Evolutionary conservation across 2,888 invertebrate genomes (phyloP), one percentile per base, ranked within the genome.

Genomic region (Sericinus montela): DNA sequence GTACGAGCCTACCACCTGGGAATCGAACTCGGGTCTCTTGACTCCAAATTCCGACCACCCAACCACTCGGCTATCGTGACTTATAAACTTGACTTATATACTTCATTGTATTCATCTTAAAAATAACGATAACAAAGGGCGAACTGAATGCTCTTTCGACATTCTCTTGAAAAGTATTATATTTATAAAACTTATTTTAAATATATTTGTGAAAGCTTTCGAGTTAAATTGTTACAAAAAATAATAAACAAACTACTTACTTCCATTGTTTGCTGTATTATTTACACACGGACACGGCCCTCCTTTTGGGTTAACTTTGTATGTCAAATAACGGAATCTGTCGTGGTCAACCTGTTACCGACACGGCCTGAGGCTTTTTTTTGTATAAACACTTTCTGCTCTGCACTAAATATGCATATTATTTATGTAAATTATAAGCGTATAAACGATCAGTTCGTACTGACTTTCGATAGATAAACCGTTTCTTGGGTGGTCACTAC

Each of bases 311-410:
- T 54, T 63, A 59, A 59, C 59, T 63, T 75, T 73, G 72, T 75
- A 61, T 78, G 81, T 68, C 81, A 60, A 37, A 46, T 81, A 83
- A 78, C 83, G 63, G 83, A 80, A 60, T 49, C 61, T 63, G 68
- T 77, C 69, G 82, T 82, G 75, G 67, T 65, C 69, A 74, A 80
- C 75, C 69, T 72, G 72, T 76, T 72, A 64, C 59, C 54, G 52
- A 40, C 36, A 13, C 30, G 45, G n/a, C 14, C 13, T 32, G 25
- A n/a, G 34, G 10, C 40, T 40, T 45, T 50, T 50, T 50, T 51
- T 51, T 45, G 37, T 45, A 45, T 51, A 41, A 51, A 51, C 45
- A 45, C 41, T 45, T 51, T 51, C 45, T 37, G 50, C 32, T 23
- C 38, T 25, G 29, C 11, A 9, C 45, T 16, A n/a, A 5, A 19